Evolutionary conservation across 2,888 invertebrate genomes (phyloP).

Genomic region (Macaria liturata): DNA sequence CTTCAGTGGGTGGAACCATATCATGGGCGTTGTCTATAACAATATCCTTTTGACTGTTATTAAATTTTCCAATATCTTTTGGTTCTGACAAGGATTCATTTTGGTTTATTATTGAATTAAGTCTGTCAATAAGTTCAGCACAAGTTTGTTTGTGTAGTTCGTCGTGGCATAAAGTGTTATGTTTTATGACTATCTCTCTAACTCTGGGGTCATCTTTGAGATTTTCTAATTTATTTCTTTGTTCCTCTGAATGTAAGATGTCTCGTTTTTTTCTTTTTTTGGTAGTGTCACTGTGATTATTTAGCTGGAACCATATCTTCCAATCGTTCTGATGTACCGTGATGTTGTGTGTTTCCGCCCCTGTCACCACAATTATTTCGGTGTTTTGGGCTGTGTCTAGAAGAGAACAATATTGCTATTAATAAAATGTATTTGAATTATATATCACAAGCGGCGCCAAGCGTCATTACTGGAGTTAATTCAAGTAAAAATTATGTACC

Average conservation of each 20-base stretch:
- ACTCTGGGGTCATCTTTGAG: constrained; percentile 54
- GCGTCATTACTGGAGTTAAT: no score
- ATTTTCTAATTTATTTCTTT: constrained; percentile 32
- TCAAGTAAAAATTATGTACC: no score
- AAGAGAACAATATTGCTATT: constrained; percentile 14
- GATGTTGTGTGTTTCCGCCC: constrained; percentile 50
- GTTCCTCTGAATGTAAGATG: constrained; percentile 7
- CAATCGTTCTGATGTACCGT: constrained; percentile 48
- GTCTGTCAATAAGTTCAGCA: constrained; percentile 56
- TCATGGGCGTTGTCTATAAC: constrained; percentile 8
- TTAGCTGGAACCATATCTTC: constrained; percentile 50
- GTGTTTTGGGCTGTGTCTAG: constrained; percentile 48
- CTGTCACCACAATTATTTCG: constrained; percentile 60
- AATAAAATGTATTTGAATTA: neutral
- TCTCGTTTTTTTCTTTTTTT: constrained; percentile 50
- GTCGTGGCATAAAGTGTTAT: constrained; percentile 58
- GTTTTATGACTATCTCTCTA: constrained; percentile 59
- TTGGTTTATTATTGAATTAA: constrained; percentile 43
- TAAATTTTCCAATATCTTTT: constrained; percentile 18
- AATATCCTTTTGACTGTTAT: constrained; percentile 17
- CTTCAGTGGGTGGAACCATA: constrained; percentile 35
- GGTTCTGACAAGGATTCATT: constrained; percentile 21
- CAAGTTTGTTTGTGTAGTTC: constrained; percentile 57
- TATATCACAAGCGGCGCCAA: no score
- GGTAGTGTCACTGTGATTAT: constrained; percentile 44